Base-by-base conservation (phyloP, 35 echinoderm and acorn worm genomes). In the Nesometra sesokonis region DNA sequence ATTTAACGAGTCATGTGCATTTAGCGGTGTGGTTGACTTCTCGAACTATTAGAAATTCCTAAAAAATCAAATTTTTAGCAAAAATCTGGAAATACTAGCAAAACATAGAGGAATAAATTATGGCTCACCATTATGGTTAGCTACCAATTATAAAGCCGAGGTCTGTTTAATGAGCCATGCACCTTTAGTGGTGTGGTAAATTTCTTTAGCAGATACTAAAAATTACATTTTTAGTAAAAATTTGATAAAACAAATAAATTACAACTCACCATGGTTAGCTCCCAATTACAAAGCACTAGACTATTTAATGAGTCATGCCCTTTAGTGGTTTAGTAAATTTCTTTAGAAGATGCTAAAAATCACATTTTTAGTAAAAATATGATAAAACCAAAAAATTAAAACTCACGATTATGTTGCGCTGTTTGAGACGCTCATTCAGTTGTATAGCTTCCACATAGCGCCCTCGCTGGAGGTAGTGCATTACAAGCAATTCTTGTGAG, bases 391-490 rank as follows among this genome's bases (percentile, higher is more conserved):
- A 46, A 30, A 37, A 78, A 78, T 34, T 35, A 3, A 35, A 15
- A 85, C 77, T 90, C 76, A 98, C 95, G 92, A 98, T 94, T 3
- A 98, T 52, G 30, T 84, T 85, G 34, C 94, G 92, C 35, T 93
- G 94, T 78, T 94, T 98, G 33, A 94, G 87, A 40, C 80, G 91
- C 77, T 93, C 84, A 80, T 98, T 98, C 37, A 94, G 78, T 37
- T 93, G 76, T 31, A 93, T 90, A 0, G 95, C 95, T 35, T 98
- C 95, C 31, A 98, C 95, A 89, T 91, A 98, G 39, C 93, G 90
- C 30, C 89, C 93, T 78, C 92, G 57, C 85, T 98, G 95, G 36
- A 98, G 84, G 78, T 87, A 88, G 79, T 98, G 95, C 92, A 98
- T 98, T 23, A 98, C 90, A 7, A 98, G 90, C 15, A 98, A 57